Base-by-base conservation (phyloP, 1,140 invertebrate genomes). In the Mesaphorura yosii region DNA sequence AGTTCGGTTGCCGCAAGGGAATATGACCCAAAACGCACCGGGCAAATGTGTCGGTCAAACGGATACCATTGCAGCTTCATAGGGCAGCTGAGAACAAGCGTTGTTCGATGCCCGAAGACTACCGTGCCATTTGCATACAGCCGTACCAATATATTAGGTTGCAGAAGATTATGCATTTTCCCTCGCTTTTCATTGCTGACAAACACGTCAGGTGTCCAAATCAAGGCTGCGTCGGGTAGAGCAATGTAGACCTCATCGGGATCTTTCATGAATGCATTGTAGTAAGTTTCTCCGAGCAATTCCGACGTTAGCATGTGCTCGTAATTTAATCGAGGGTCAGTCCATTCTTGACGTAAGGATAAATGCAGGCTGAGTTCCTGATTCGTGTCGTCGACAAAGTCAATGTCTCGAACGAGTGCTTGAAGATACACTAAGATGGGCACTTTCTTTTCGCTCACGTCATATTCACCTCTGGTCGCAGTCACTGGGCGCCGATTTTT, bases 1-100 rank as follows among this genome's bases (percentile, higher is more conserved):
- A 94, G 75, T 72, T 94, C 91, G 60, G 88, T 84, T 31, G 87
- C 93, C 28, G 89, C 94, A 84, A 91, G 94, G 62, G 89, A 89
- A 72, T 94, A 56, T n/a, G 28, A 23, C 17, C n/a, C 48, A 27
- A 56, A 44, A 17, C 2, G 10, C 28, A 56, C 7, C 1, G 2
- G 1, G 31, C 54, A 56, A 1, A 15, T 19, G 23, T 41, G 48
- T 17, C 22, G 27, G 41, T 56, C 54, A 17, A 56, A 46, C 10
- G 54, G 54, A 31, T 51, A 56, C 19, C 27, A 19, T 29, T n/a
- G 37, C n/a, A 56, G 17, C 28, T 34, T 3, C 54, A 56, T 56
- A 10, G 27, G 40, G 25, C 54, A 56, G 4, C 12, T 17, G 1
- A 38, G 23, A 3, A 19, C 42, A 10, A 56, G 19, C 7, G 54